These are phyloP conservation scores for Chloroceryle inda DNA, from an alignment of 2,797 vertebrate genomes.

Conservation along the genomic window DNA sequence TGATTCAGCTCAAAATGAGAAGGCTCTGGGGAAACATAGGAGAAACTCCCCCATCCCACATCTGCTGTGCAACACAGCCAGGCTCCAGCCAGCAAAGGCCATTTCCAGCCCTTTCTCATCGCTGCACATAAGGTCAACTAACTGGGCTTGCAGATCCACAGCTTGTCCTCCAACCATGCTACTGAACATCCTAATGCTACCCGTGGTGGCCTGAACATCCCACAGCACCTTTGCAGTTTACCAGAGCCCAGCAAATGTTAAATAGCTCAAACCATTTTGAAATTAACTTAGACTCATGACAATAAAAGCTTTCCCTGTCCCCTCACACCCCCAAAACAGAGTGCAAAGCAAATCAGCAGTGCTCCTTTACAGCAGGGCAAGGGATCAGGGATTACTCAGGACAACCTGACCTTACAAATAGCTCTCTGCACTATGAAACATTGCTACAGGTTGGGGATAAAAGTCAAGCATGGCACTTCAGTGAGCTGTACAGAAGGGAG, in stretches of 20 bases:
- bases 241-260: neutral
- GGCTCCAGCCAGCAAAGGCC: neutral
- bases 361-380: neutral
- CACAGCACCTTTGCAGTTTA: accelerated
- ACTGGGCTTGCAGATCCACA: neutral
- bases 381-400: neutral
- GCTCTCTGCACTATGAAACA: neutral
- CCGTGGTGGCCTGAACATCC: accelerated
- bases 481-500: neutral
- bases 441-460: neutral
- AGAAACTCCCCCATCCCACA: accelerated
- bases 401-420: neutral
- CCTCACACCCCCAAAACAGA: neutral
- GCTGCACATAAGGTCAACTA: neutral
- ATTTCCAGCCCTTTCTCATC: neutral
- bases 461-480: neutral
- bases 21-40: accelerated
- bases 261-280: neutral
- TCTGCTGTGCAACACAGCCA: neutral
- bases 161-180: neutral
- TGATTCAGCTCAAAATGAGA: constrained; percentile 15
- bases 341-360: neutral
- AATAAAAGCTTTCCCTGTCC: neutral
- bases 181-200: neutral
- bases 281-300: neutral